Conservation (phyloP, 2,888 invertebrate species). For the Pharmacophagus antenor region DNA sequence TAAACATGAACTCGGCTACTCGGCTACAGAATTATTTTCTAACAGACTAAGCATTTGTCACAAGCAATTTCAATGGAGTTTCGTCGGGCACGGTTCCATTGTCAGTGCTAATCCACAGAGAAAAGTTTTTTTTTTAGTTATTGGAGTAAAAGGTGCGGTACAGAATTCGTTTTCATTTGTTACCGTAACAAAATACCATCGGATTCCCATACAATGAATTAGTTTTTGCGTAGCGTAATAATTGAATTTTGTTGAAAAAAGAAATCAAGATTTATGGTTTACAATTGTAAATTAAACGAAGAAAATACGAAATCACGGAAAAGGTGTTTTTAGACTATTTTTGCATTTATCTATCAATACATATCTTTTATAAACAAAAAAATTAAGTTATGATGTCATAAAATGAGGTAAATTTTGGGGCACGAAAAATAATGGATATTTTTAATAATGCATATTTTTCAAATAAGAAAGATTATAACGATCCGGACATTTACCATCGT, state of each 20-base stretch:
- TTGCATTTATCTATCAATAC: too few relatives aligned
- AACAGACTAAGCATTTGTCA: slow-evolving; percentile 11
- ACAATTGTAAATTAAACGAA: slow-evolving; percentile 7
- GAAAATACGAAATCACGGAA: too few relatives aligned
- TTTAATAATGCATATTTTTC: too few relatives aligned
- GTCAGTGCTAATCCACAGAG: slow-evolving; percentile 36
- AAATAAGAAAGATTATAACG: too few relatives aligned
- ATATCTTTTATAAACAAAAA: too few relatives aligned
- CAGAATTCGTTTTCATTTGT: slow-evolving; percentile 25
- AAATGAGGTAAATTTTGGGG: too few relatives aligned
- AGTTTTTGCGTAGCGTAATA: slow-evolving; percentile 16
- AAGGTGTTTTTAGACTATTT: too few relatives aligned
- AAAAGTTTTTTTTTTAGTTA: slow-evolving; percentile 33
- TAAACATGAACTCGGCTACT: too few relatives aligned
- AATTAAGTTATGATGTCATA: neutral
- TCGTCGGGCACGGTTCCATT: slow-evolving; percentile 33
- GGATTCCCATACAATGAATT: slow-evolving; percentile 16
- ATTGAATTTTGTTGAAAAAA: slow-evolving; percentile 24
- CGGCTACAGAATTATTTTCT: slow-evolving; percentile 8
- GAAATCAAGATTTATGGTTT: slow-evolving; percentile 24
- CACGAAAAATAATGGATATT: too few relatives aligned
- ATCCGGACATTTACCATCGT: too few relatives aligned
- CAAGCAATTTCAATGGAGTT: slow-evolving; percentile 30
- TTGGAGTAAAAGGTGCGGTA: slow-evolving; percentile 25
- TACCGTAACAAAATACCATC: slow-evolving; percentile 25